Evolutionary conservation across 2,888 invertebrate species (phyloP), one percentile per base, ranked within the genome.

Genomic region (Amphipyra tragopoginis): DNA sequence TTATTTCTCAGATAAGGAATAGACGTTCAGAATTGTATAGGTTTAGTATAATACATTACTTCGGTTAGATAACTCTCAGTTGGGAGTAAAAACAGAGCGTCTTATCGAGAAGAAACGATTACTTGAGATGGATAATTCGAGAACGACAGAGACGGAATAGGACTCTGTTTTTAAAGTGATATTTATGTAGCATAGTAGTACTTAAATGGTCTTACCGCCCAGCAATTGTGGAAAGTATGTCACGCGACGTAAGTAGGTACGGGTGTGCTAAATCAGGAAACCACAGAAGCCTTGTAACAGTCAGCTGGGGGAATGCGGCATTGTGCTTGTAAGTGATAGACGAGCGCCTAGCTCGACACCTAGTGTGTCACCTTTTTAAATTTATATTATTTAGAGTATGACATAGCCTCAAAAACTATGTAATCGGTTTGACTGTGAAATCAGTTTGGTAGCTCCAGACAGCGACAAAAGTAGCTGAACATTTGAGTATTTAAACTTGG

Each of bases 1-100:
- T 78, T 76, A 75, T 60, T 66, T 50, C 57, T 40, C 29, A 61
- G 66, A 69, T 75, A 77, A 78, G 72, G 69, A 78, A 68, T 75
- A 67, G 69, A 56, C 56, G 64, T 66, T 58, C 48, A 54, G 63
- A 65, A 65, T 60, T 62, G 56, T 57, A 51, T 48, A 43, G 59
- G 57, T 36, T 72, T 56, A 73, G 56, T 59, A 56, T 62, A 50
- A 75, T 60, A 54, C 62, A 70, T 74, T 62, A 69, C 58, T 57
- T 57, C 38, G 51, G 47, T 51, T 21, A 63, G 51, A 50, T 72
- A 54, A 62, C 56, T 50, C 36, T 50, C 36, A 48, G 43, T 55
- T 48, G 39, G 33, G 39, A 51, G 69, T 69, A 59, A 44, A 52
- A 77, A 65, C 36, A 21, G 39, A 53, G 21, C 38, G 34, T 44